A percentile compares a stretch with the other conserved stretches of the same genome.
These are phyloP conservation scores for Myanophis thanlyinensis DNA, from an alignment of 2,113 vertebrate genomes.

Conservation along the genomic window DNA sequence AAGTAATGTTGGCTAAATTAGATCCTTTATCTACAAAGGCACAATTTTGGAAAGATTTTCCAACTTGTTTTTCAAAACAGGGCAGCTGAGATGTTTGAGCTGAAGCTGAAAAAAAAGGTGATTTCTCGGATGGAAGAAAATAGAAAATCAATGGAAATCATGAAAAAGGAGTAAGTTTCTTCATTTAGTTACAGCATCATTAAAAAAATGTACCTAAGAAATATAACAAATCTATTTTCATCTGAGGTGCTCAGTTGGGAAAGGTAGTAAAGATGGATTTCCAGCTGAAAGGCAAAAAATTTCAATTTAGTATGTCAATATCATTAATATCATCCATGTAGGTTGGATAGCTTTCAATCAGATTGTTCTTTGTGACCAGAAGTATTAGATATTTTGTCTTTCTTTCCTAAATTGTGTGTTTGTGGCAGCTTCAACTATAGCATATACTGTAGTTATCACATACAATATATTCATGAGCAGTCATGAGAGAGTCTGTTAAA, in stretches of 20 bases:
- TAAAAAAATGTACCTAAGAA: not conserved
- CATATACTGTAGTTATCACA: not conserved
- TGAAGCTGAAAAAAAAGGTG: slow-evolving; percentile 71
- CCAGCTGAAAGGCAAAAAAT: not conserved
- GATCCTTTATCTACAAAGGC: not conserved
- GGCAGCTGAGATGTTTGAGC: slow-evolving; percentile 76
- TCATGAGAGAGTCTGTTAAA: not conserved
- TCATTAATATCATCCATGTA: not conserved
- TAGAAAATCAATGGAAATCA: slow-evolving; percentile 68
- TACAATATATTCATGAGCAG: not conserved
- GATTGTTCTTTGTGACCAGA: not conserved
- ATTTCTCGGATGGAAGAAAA: slow-evolving; percentile 67
- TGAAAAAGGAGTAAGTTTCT: slow-evolving; percentile 70
- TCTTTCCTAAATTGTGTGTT: not conserved
- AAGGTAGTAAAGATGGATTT: not conserved
- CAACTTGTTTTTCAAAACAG: slow-evolving; percentile 36
- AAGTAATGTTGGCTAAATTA: not conserved
- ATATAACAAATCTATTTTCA: not conserved
- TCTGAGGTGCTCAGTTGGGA: not conserved
- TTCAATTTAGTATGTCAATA: not conserved
- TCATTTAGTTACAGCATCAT: not conserved
- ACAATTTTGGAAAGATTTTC: not conserved
- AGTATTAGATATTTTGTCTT: not conserved
- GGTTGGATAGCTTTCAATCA: not conserved
- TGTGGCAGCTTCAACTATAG: not conserved